phyloP scores from a whole-genome alignment of 2,113 vertebrate genomes.

The Potamarius usumacintae region DNA sequence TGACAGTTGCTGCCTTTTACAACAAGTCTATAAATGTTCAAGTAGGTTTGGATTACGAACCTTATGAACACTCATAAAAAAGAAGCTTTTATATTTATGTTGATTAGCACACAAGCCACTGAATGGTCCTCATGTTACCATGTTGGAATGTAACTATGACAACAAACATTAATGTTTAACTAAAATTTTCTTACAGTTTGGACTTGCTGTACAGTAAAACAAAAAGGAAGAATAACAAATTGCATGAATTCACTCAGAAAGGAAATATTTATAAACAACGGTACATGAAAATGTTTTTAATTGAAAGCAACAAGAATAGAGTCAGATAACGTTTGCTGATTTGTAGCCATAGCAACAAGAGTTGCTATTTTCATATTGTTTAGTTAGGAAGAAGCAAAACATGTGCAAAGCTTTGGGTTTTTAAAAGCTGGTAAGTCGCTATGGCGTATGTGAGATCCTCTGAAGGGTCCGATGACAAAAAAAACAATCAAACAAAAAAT shows the following conservation, averaged over 20 bases:
- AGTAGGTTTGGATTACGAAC: too few relatives aligned
- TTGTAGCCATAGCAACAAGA: background rate
- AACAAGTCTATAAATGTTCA: too few relatives aligned
- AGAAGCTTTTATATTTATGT: background rate
- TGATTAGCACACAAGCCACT: background rate
- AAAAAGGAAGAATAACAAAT: background rate
- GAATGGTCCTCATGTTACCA: background rate
- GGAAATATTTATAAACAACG: background rate
- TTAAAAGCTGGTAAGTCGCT: background rate
- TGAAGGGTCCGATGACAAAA: background rate
- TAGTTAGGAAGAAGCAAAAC: background rate
- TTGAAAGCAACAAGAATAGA: background rate
- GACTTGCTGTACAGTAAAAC: background rate
- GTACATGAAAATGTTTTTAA: background rate
- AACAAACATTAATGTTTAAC: background rate
- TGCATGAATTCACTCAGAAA: background rate
- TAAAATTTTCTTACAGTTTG: background rate
- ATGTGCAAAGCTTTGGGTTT: background rate
- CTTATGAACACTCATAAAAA: too few relatives aligned
- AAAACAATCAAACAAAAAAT: too few relatives aligned
- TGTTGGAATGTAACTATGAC: background rate
- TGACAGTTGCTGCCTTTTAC: background rate
- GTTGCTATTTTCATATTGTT: background rate
- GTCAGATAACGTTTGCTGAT: background rate
- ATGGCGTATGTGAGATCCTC: background rate